Evolutionary conservation across 2,888 invertebrate genomes (phyloP), one percentile per base, ranked within the genome.

Genomic region (Limnephilus auricula): DNA sequence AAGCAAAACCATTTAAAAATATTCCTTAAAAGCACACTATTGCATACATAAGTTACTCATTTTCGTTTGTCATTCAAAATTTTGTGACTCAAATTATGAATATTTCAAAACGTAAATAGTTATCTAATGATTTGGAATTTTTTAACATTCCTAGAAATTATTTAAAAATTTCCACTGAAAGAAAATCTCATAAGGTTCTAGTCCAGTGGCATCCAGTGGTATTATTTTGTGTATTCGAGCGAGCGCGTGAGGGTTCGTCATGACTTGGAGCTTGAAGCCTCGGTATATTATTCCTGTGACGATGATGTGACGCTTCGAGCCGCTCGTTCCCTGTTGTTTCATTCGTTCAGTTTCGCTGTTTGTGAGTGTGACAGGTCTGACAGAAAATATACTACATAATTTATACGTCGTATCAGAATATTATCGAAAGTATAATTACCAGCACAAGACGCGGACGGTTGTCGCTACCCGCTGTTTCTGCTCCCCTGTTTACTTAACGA

Each of bases 341-440:
- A 25, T 65, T 45, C 50, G 50, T 50, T 9, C 65, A 25, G 78
- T 65, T 40, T 45, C 45, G 85, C 40, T 85, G 85, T 50, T 45
- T 45, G 85, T 87, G 86, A 12, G n/a, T 50, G 87, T 88, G 87
- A 88, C 87, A 88, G 87, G 87, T 88, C 78, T 78, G 65, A 32
- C 37, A 88, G 65, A 12, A 88, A 88, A 78, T 88, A 13, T 12
- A 34, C 15, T 78, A 88, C 30, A 40, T 32, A 45, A 78, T 78
- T 78, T 34, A 34, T 79, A 31, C 78, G 78, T 88, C 78, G 78
- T 34, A 88, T 88, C 79, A 34, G 79, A 78, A n/a, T 88, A 78
- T 78, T 88, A 88, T 88, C 87, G 34, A 31, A 78, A 88, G 78
- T 10, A 34, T 88, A 88, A 88, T 88, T 88, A 79, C 65, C 87